These are phyloP conservation scores for Thereva nobilitata DNA, from an alignment of 2,888 invertebrate species.

Conservation along the genomic window DNA sequence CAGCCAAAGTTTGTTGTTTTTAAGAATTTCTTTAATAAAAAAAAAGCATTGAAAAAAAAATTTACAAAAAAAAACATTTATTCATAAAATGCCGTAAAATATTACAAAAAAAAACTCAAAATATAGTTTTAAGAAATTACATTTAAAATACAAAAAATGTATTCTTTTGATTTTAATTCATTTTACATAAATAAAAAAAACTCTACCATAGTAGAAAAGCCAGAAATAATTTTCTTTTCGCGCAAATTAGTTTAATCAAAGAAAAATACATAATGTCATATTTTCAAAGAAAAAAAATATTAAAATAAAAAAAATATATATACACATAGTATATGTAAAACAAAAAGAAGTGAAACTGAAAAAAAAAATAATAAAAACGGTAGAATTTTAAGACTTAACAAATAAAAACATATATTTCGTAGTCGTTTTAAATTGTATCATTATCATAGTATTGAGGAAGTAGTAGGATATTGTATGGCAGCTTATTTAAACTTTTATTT, in stretches of 20 bases:
- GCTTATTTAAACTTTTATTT: slow-evolving; percentile 19
- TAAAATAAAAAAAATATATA: slow-evolving; percentile 1
- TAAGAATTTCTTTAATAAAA: slow-evolving; percentile 36
- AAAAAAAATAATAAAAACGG: slow-evolving; percentile 13
- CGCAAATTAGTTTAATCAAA: slow-evolving; percentile 20
- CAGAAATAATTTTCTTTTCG: slow-evolving; percentile 21
- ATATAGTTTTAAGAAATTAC: not conserved
- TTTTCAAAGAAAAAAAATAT: slow-evolving; percentile 13
- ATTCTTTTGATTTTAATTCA: slow-evolving; percentile 17
- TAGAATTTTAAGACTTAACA: slow-evolving; percentile 22
- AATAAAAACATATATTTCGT: slow-evolving; percentile 21
- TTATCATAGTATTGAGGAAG: slow-evolving; percentile 23
- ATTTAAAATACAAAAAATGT: not conserved
- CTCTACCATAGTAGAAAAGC: slow-evolving; percentile 8
- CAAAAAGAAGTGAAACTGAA: slow-evolving; percentile 7
- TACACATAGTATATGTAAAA: not conserved
- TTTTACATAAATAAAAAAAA: slow-evolving; percentile 10
- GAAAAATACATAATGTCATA: slow-evolving; percentile 4
- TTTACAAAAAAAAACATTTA: slow-evolving; percentile 10
- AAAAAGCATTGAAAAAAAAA: slow-evolving; percentile 18
- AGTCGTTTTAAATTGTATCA: slow-evolving; percentile 31
- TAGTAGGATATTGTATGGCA: slow-evolving; percentile 27
- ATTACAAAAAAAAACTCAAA: slow-evolving; percentile 4
- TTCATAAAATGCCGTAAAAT: slow-evolving; percentile 12
- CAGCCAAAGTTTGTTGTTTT: slow-evolving; percentile 42